Evolutionary conservation across 2,888 invertebrate genomes (phyloP), one percentile per base, ranked within the genome.

Genomic region (Plebejus anna): DNA sequence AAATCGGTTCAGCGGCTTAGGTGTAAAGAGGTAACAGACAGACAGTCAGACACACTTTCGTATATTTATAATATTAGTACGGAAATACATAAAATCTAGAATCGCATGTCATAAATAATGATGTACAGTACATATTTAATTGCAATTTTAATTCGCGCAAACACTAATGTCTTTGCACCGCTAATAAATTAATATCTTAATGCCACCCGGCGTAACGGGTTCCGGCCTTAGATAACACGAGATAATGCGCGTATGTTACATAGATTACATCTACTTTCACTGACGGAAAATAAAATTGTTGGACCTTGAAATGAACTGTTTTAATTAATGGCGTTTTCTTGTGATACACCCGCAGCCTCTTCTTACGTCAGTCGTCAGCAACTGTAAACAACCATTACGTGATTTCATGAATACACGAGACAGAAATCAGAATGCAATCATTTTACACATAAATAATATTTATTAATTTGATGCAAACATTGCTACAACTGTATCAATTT

Each of bases 131-230:
- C 22, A 22, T 22, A n/a, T 22, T 22, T 66, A 32, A 32, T 32
- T 66, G 32, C 32, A 61, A 61, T 61, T 61, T 61, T 28, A 22
- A 28, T 28, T 61, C 28, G 9, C 22, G 28, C 61, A 16, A 66
- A 4, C 16, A 4, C 66, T 66, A 66, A 66, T 66, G 66, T 32
- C 13, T 6, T 32, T 55, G 55, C 16, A 66, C 66, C 28, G 9
- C 4, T 28, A 66, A 66, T 66, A 66, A 66, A 55, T n/a, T 76
- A 59, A 76, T 77, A 75, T 70, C 70, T 75, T 77, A 73, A 72
- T 72, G 72, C 51, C 32, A 32, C 13, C 55, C 71, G n/a, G 42
- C 42, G 32, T 72, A 47, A 47, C 42, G 22, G 4, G 73, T 73
- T 73, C 73, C 73, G 73, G 73, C 73, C 51, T 55, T 51, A 73